Evolutionary conservation across 2,888 invertebrate species (phyloP), one percentile per base, ranked within the genome.

Genomic region (Eumacrocentrus americanus): DNA sequence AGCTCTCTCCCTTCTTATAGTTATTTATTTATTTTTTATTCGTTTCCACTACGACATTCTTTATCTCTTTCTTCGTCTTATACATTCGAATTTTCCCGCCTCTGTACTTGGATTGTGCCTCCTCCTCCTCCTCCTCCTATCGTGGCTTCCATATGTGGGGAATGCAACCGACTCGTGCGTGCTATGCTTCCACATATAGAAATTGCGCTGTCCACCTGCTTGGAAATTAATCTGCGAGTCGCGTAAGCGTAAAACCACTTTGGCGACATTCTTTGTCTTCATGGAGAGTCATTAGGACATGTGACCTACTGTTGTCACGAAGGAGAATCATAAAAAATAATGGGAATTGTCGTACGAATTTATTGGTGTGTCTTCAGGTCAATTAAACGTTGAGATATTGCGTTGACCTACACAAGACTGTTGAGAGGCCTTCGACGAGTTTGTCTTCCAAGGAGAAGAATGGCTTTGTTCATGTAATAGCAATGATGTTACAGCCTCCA

Each of bases 31-130:
- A 34, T 29, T 44, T 66, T 68, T 64, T 68, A 64, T 60, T 57
- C 58, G 63, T 63, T 53, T 57, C 38, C 18, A 46, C 20, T 14
- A 34, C 50, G 38, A 4, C 20, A 42, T 60, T 60, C 57, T 54
- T 23, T 12, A 22, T 50, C 53, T 47, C 20, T 51, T 20, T 34
- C 14, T 29, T 40, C 35, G 12, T 37, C 40, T 55, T 52, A n/a
- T n/a, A 29, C 56, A 16, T 44, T 53, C 53, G 22, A 42, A 51
- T 55, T 58, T 59, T 51, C 56, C 52, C 52, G 44, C 42, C 18
- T 44, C 34, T 69, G 73, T 67, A 70, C 72, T 72, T 72, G 72
- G 68, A 52, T 54, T 38, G 38, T 9, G 25, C 23, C 46, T 46
- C 23, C 23, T 5, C 4, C 5, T n/a, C n/a, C n/a, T n/a, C n/a